Evolutionary conservation across 2,888 invertebrate species (phyloP).

Genomic region (Zootermopsis nevadensis): DNA sequence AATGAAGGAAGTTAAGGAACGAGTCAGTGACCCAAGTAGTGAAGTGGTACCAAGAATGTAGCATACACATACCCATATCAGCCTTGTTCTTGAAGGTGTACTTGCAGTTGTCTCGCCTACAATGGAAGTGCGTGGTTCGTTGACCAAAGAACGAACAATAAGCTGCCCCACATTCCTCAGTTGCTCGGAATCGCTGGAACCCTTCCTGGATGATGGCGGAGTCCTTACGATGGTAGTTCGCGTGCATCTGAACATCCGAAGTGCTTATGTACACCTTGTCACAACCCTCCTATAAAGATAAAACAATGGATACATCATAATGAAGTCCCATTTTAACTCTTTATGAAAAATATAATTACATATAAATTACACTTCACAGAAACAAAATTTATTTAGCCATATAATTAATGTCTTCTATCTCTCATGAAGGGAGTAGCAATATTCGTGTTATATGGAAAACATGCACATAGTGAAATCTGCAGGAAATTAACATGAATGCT

Average conservation of each 20-base stretch:
- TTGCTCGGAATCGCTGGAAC: slow-evolving; percentile 95
- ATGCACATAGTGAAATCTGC: too few relatives aligned
- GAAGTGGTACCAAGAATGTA: too few relatives aligned
- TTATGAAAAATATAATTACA: too few relatives aligned
- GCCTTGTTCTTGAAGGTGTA: slow-evolving; percentile 99
- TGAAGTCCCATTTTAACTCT: too few relatives aligned
- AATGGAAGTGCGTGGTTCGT: slow-evolving; percentile 97
- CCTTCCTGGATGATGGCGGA: slow-evolving; percentile 98
- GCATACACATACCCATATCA: slow-evolving; percentile 89
- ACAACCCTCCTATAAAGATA: slow-evolving; percentile 69
- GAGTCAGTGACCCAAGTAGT: too few relatives aligned
- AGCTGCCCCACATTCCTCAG: slow-evolving; percentile 93
- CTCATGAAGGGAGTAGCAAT: too few relatives aligned
- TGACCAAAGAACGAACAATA: slow-evolving; percentile 94
- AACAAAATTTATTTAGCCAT: too few relatives aligned
- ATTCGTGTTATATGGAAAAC: too few relatives aligned
- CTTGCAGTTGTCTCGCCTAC: slow-evolving; percentile 88
- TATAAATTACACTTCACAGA: too few relatives aligned
- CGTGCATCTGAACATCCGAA: slow-evolving; percentile 99
- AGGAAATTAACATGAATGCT: too few relatives aligned
- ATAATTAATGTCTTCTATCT: too few relatives aligned
- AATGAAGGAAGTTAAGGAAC: too few relatives aligned
- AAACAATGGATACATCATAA: background rate
- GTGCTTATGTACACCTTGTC: slow-evolving; percentile 98
- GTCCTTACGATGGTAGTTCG: slow-evolving; percentile 97